Conservation (phyloP, 1,140 invertebrate genomes). For the Drosophila takahashii region DNA sequence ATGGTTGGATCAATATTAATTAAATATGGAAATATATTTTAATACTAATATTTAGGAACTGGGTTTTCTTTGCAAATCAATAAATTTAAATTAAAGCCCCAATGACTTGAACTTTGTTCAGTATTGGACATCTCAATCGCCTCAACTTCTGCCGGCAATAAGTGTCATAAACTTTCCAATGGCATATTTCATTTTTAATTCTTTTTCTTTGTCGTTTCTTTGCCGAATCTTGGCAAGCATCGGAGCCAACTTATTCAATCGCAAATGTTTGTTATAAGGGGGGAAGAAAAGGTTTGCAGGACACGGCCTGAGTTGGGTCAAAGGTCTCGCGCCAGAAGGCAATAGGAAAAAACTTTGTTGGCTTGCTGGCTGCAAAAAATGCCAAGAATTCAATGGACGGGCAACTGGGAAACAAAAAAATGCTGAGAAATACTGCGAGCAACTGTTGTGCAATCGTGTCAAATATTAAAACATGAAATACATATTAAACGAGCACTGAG, state of each 20-base stretch:
- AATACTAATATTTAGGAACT: no score
- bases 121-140: conserved; percentile 17
- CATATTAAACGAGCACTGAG: conserved; percentile 70
- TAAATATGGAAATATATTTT: no score
- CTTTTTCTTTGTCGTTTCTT: conserved; percentile 3
- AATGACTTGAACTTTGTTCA: neutral
- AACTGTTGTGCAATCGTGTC: conserved; percentile 80
- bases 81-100: conserved; percentile 20
- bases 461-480: conserved; percentile 84
- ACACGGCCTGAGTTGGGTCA: conserved; percentile 24
- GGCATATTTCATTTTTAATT: conserved; percentile 41
- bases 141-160: conserved; percentile 38
- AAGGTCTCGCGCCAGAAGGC: conserved; percentile 54
- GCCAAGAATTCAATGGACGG: conserved; percentile 44
- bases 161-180: conserved; percentile 55
- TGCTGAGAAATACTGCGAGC: conserved; percentile 31
- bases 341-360: conserved; percentile 55
- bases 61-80: neutral
- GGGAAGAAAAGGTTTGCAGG: conserved; percentile 25
- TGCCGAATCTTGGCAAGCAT: conserved; percentile 46
- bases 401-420: conserved; percentile 17
- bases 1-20: no score
- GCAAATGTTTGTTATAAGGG: conserved; percentile 36
- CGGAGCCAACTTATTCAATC: conserved; percentile 68
- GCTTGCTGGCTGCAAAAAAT: conserved; percentile 41